phyloP scores from a whole-genome alignment of 2,113 vertebrate genomes.

The Laterallus jamaicensis region DNA sequence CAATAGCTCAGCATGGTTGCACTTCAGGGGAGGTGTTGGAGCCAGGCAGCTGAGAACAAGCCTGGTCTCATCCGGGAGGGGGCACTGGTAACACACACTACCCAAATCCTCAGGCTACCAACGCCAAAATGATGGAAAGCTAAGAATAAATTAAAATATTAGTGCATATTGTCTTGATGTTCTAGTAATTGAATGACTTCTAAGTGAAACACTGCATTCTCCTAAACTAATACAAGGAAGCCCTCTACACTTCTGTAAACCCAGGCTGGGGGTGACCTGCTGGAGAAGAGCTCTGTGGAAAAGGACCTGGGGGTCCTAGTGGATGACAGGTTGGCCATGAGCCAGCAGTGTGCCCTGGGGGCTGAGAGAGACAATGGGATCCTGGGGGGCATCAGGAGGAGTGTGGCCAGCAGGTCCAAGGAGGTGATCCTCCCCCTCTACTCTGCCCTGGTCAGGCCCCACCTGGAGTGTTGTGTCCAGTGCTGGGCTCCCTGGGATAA shows the following conservation, averaged over 20 bases:
- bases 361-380: too few relatives aligned
- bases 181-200: background rate
- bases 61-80: conserved; percentile 4
- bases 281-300: too few relatives aligned
- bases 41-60: background rate
- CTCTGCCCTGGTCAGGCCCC: too few relatives aligned
- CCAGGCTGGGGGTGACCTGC: background rate
- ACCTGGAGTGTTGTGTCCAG: too few relatives aligned
- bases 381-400: too few relatives aligned
- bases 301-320: too few relatives aligned
- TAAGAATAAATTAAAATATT: background rate
- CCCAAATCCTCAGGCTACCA: background rate
- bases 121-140: background rate
- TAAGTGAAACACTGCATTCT: background rate
- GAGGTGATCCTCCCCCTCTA: too few relatives aligned
- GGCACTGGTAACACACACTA: conserved; percentile 30
- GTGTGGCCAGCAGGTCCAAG: too few relatives aligned
- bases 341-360: too few relatives aligned
- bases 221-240: background rate
- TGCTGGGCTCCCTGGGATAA: too few relatives aligned
- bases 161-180: background rate
- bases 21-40: background rate
- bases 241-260: background rate
- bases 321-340: too few relatives aligned
- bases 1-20: accelerated